Conservation (phyloP, 2,113 vertebrate genomes). For the Cariama cristata region DNA sequence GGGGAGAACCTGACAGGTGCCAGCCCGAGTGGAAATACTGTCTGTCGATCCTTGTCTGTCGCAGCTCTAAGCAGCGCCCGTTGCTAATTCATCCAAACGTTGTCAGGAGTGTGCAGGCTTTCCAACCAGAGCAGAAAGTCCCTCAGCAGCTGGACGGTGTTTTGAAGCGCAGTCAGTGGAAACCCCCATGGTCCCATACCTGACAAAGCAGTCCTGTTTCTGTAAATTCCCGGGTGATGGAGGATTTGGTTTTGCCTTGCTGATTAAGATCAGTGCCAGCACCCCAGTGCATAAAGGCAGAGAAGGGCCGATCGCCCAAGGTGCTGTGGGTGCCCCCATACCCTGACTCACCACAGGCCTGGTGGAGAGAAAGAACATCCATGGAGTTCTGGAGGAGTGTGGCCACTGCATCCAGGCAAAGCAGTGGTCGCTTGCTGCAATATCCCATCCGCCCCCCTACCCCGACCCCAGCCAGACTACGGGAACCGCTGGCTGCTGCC, state of each 20-base stretch:
- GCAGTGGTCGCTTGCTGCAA: background rate
- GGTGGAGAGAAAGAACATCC: background rate
- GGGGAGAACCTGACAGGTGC: slow-evolving; percentile 13
- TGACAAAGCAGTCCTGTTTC: background rate
- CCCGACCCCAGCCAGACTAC: background rate
- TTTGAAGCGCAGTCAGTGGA: background rate
- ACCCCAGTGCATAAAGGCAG: rapidly evolving
- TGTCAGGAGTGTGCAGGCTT: background rate
- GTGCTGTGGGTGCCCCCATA: background rate
- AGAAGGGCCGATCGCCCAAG: background rate
- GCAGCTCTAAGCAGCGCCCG: background rate
- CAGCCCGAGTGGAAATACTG: background rate
- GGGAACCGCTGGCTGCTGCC: rapidly evolving
- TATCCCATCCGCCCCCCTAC: too few species aligned
- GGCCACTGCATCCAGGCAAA: background rate
- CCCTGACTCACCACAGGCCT: background rate
- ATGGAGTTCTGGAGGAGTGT: background rate
- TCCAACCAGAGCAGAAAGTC: background rate
- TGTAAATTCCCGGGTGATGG: background rate
- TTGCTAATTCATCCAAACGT: background rate
- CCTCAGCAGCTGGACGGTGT: background rate
- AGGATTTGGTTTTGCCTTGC: background rate
- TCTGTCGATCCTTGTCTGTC: background rate
- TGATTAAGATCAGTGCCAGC: background rate
- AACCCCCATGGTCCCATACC: background rate